phyloP scores from a whole-genome alignment of 2,888 invertebrate species.

The Aricia artaxerxes region DNA sequence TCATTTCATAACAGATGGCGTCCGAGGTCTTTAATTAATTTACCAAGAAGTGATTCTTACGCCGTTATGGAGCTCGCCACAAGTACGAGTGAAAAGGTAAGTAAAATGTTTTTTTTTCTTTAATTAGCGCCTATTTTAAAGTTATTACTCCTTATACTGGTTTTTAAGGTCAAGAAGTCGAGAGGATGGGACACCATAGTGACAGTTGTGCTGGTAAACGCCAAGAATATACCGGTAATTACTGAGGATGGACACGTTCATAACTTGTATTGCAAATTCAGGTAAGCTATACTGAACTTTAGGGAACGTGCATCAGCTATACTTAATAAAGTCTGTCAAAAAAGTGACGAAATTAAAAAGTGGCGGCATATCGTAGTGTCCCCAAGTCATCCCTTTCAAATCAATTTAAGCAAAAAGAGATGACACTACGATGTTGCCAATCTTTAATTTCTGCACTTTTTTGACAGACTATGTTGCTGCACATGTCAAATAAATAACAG shows the following conservation, averaged over 20 bases:
- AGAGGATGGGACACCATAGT: conserved; percentile 51
- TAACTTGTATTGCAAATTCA: conserved; percentile 61
- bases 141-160: background rate
- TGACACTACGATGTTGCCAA: too few species aligned
- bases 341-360: too few species aligned
- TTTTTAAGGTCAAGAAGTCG: conserved; percentile 34
- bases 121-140: background rate
- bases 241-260: conserved; percentile 59
- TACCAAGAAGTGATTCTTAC: conserved; percentile 28
- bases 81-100: conserved; percentile 36
- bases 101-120: background rate
- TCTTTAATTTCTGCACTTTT: too few species aligned
- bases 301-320: background rate
- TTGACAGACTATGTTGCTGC: background rate
- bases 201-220: conserved; percentile 63
- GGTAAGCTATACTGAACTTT: conserved; percentile 49
- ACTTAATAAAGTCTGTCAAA: too few species aligned
- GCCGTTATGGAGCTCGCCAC: conserved; percentile 31
- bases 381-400: too few species aligned
- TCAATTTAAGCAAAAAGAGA: too few species aligned
- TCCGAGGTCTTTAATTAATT: conserved; percentile 46
- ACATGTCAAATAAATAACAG: background rate
- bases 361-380: too few species aligned
- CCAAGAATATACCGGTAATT: conserved; percentile 58
- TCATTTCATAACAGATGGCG: conserved; percentile 51